Base-by-base conservation (phyloP, 2,888 invertebrate species). In the Criorhina ranunculi region DNA sequence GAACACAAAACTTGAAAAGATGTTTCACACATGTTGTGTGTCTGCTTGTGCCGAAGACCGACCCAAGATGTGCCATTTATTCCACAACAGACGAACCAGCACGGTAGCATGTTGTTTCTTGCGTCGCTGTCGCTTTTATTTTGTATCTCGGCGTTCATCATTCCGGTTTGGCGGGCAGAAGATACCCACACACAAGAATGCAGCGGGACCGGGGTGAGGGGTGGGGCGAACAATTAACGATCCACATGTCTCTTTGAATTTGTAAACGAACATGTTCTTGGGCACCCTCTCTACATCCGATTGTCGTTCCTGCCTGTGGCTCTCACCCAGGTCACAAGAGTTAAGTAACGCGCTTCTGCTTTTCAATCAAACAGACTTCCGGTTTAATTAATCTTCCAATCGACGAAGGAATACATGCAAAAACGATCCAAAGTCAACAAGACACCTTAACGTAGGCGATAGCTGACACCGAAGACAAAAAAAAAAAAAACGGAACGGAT, bases 321-420 rank as follows among this genome's bases (percentile, higher is more conserved):
- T 53, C 42, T 77, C 82, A 66, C 62, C 66, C 67, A 62, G 62
- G 35, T 66, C 51, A 33, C 12, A 42, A 37, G 35, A 64, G 64
- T 51, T 69, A 73, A 67, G 67, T 64, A 51, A 55, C 53, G 60
- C 73, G 60, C 73, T 72, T 79, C 75, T 80, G 53, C 46, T 66
- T 75, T 76, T 85, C 70, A 79, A 85, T 79, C 85, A 85, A 79
- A 80, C 85, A 75, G 70, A 80, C 85, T 85, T 85, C 85, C 85
- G 85, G 85, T 85, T 85, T 80, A 85, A 79, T 85, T 80, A 80
- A 85, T 85, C 80, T 64, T 59, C 46, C 33, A 64, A 76, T 81
- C 79, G 73, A 59, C 59, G 67, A 57, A 17, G 37, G 19, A 35
- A 8, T 31, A 35, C 17, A 55, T 49, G 51, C 44, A 67, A 64